Conservation (phyloP, 1,140 invertebrate genomes). For the Harlomillsia oculata region DNA sequence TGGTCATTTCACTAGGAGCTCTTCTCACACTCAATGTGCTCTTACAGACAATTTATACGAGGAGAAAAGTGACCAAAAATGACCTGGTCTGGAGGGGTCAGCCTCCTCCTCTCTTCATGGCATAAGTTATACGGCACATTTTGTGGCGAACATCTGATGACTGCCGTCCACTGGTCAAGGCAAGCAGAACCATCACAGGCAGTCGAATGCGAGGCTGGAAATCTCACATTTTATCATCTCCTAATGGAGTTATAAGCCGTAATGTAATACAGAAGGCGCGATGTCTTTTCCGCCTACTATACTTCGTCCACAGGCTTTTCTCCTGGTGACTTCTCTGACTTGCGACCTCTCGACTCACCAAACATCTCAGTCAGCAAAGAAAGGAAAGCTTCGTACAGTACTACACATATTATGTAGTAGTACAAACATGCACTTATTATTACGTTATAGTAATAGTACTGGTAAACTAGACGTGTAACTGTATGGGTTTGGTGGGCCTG, state of each 20-base stretch:
- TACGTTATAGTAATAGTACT: too few species aligned
- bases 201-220: slow-evolving; percentile 1
- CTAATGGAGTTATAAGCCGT: slow-evolving; percentile 35
- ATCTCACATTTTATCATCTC: slow-evolving; percentile 31
- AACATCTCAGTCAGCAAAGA: too few species aligned
- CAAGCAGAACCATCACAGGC: neutral
- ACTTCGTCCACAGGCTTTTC: too few species aligned
- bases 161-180: neutral
- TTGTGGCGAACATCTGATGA: neutral
- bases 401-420: too few species aligned
- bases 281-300: too few species aligned
- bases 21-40: slow-evolving; percentile 11
- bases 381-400: too few species aligned
- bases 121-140: slow-evolving; percentile 20
- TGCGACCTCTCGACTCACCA: too few species aligned
- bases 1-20: slow-evolving; percentile 15
- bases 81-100: slow-evolving; percentile 24
- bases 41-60: slow-evolving; percentile 18
- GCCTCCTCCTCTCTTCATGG: neutral
- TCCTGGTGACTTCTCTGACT: too few species aligned
- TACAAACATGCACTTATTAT: too few species aligned
- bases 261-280: slow-evolving; percentile 12
- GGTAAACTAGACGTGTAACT: too few species aligned
- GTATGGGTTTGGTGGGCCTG: too few species aligned
- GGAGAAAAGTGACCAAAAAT: slow-evolving; percentile 23